Evolutionary conservation across 1,140 invertebrate genomes (phyloP).

Genomic region (Cherax quadricarinatus): DNA sequence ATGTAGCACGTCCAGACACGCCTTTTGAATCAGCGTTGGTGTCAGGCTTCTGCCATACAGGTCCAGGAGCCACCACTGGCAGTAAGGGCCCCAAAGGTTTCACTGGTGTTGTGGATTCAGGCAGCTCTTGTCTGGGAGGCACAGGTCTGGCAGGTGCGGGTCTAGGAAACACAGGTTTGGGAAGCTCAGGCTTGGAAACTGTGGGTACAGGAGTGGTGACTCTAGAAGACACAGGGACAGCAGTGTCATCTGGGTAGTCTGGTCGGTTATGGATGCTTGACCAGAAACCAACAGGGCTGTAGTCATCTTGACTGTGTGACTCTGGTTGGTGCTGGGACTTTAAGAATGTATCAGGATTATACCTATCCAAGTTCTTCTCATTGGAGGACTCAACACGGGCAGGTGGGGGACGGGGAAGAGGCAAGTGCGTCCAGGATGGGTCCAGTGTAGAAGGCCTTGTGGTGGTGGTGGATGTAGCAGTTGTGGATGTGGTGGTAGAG

Average conservation of each 20-base stretch:
- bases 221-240: neutral
- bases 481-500: neutral
- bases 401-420: neutral
- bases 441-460: neutral
- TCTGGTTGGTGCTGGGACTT: neutral
- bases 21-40: neutral
- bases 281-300: conserved; percentile 52
- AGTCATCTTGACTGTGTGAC: neutral
- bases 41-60: neutral
- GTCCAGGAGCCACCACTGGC: neutral
- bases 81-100: neutral
- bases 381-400: neutral
- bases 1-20: conserved; percentile 60
- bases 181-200: too few species aligned
- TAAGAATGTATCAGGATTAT: neutral
- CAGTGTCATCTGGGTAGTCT: neutral
- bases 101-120: neutral
- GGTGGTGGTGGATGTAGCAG: conserved; percentile 27
- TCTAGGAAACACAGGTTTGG: neutral
- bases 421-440: neutral
- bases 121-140: neutral
- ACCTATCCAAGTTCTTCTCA: neutral
- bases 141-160: neutral
- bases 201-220: too few species aligned
- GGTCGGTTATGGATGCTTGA: conserved; percentile 8